A percentile compares a stretch with the other conserved stretches of the same genome.
Evolutionary conservation across 2,797 vertebrate genomes (phyloP).

Genomic region (Mallotus villosus): DNA sequence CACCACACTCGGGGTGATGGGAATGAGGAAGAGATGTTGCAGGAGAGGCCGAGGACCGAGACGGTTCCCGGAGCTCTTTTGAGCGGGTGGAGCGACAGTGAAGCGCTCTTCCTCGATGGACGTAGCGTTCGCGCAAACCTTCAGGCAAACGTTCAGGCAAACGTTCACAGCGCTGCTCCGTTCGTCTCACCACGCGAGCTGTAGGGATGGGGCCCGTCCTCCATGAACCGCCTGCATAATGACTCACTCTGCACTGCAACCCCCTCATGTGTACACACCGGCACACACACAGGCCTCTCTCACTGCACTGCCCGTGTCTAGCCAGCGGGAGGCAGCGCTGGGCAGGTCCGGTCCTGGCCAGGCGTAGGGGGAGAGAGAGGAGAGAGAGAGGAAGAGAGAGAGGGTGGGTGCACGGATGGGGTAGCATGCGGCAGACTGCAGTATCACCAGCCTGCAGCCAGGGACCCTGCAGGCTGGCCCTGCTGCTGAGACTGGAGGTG

Average conservation of each 20-base stretch:
- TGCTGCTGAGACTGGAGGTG: background rate
- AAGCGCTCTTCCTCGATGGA: no score
- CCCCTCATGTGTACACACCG: no score
- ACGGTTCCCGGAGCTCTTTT: no score
- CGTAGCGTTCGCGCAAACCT: no score
- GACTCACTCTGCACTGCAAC: background rate
- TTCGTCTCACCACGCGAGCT: no score
- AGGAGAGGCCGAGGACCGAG: background rate
- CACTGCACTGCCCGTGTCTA: background rate
- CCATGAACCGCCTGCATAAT: background rate
- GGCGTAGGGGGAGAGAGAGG: background rate
- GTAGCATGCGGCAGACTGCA: slow-evolving; percentile 7
- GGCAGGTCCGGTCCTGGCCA: background rate
- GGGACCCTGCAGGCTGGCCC: background rate
- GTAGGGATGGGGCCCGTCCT: no score
- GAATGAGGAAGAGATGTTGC: background rate
- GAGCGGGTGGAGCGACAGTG: no score
- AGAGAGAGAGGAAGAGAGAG: background rate
- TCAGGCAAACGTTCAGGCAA: no score
- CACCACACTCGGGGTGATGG: no score
- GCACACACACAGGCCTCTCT: background rate
- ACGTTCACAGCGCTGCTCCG: no score
- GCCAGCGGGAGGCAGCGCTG: background rate
- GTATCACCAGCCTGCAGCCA: background rate
- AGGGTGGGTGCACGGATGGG: background rate